phyloP scores from a whole-genome alignment of 2,797 vertebrate genomes.

The Nasua narica region DNA sequence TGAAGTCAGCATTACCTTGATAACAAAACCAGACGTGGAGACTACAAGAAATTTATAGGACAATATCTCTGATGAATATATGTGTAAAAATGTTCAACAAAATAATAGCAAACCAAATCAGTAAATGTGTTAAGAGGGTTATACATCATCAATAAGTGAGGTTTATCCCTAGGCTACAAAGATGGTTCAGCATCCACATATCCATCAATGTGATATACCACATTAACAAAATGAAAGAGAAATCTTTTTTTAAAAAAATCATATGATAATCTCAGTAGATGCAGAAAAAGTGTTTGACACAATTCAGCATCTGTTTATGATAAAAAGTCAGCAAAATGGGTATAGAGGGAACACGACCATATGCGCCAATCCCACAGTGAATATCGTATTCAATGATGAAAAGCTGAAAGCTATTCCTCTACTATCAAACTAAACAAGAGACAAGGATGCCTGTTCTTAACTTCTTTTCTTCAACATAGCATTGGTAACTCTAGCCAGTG shows the following conservation, averaged over 20 bases:
- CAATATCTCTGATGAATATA: neutral
- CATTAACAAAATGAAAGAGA: neutral
- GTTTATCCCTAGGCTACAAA: neutral
- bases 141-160: neutral
- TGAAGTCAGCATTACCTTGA: neutral
- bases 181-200: neutral
- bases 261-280: neutral
- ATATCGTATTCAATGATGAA: neutral
- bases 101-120: neutral
- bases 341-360: neutral
- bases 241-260: neutral
- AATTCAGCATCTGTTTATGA: neutral
- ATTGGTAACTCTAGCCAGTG: neutral
- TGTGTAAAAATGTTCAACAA: neutral
- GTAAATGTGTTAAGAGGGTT: neutral
- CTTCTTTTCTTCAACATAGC: neutral
- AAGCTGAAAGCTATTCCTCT: neutral
- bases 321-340: neutral
- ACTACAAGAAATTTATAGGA: neutral
- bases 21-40: neutral
- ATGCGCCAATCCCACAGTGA: neutral
- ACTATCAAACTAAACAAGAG: neutral
- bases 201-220: neutral
- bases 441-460: neutral
- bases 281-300: neutral